These are phyloP conservation scores for Hydroisotoma schaefferi DNA, from an alignment of 2,888 invertebrate species.

Conservation along the genomic window DNA sequence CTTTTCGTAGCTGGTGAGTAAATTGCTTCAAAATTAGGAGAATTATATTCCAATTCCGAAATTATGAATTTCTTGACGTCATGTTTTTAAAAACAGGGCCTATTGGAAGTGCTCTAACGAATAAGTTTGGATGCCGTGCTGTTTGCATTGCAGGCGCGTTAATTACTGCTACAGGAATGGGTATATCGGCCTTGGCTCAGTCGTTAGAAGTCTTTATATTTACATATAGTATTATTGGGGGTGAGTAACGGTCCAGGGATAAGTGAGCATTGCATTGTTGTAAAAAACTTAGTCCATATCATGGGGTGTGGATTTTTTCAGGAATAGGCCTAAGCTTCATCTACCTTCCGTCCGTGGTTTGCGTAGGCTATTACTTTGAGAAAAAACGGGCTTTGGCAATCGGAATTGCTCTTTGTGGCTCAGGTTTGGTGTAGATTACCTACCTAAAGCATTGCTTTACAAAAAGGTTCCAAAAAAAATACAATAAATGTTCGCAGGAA, in stretches of 20 bases:
- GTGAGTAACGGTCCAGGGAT: no score
- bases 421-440: no score
- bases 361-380: conserved; percentile 7
- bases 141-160: background rate
- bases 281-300: no score
- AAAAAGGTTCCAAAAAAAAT: no score
- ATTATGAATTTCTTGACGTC: background rate
- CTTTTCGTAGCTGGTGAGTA: no score
- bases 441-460: no score
- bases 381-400: background rate
- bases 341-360: background rate
- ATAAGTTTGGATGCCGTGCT: background rate
- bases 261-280: background rate
- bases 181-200: conserved; percentile 77
- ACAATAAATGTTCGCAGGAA: no score
- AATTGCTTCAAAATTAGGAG: no score
- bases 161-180: conserved; percentile 67
- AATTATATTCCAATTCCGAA: no score
- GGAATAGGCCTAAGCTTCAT: background rate
- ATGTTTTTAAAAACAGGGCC: background rate
- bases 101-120: background rate
- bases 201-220: conserved; percentile 85
- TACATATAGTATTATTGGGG: conserved; percentile 88
- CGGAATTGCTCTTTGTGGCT: conserved; percentile 1
- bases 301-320: background rate